Conservation (phyloP, 2,888 invertebrate genomes). For the Saturnia japonica region DNA sequence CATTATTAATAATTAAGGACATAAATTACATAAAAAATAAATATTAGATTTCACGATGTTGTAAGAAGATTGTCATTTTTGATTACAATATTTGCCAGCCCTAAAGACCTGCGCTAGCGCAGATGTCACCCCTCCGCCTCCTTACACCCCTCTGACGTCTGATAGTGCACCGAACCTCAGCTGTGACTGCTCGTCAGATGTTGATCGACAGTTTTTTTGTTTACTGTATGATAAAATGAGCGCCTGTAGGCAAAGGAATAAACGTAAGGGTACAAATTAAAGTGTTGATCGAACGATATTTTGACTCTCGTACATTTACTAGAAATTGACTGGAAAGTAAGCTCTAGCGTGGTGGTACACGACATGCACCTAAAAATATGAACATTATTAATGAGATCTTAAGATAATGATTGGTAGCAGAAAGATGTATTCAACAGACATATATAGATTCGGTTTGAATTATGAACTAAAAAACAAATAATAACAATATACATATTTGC, state of each 20-base stretch:
- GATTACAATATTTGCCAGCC: conserved; percentile 1
- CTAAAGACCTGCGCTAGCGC: conserved; percentile 44
- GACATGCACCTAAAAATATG: neutral
- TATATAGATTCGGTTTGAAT: neutral
- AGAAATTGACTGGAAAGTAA: neutral
- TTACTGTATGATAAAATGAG: conserved; percentile 48
- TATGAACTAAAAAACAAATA: too few relatives aligned
- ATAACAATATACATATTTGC: too few relatives aligned
- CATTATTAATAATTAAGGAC: neutral
- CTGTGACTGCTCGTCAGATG: conserved; percentile 69
- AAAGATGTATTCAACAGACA: neutral
- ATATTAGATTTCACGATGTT: neutral
- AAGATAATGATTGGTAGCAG: neutral
- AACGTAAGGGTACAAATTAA: conserved; percentile 36
- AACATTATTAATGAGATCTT: neutral
- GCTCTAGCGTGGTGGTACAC: neutral
- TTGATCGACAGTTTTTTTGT: conserved; percentile 69
- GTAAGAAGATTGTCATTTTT: neutral
- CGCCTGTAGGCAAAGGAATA: conserved; percentile 34
- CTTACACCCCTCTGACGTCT: conserved; percentile 44
- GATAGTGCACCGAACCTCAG: conserved; percentile 70
- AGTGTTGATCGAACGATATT: conserved; percentile 3
- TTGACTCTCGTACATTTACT: neutral
- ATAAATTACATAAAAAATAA: neutral
- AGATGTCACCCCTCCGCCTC: conserved; percentile 51